Evolutionary conservation across 2,113 vertebrate genomes (phyloP), one percentile per base, ranked within the genome.

Genomic region (Hippopotamus amphibius): DNA sequence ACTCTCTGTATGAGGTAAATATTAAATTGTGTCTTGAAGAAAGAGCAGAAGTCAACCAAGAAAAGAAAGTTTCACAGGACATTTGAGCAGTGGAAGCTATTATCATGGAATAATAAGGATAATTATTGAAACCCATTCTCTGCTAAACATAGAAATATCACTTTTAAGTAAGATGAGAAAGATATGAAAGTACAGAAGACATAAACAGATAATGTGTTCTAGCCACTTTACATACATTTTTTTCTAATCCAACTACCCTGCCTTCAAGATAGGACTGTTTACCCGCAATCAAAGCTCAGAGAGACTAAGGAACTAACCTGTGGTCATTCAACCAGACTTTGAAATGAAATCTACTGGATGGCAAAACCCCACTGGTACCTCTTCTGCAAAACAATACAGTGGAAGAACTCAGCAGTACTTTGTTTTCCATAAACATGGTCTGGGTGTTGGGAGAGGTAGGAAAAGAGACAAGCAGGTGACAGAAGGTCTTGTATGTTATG

Each of bases 31-130:
- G 81, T 87, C 48, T 87, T 90, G 74, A 93, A 92, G 53, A 17
- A 93, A 86, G 53, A 93, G 17, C 53, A 93, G 5, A 85, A 74
- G 50, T 10, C 33, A 59, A 68, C 7, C 15, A 85, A 28, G 71
- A 90, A 76, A 95, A 82, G 12, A 77, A 96, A 83, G 14, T 83
- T 91, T 77, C n/a, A 37, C 87, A 92, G 41, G 8, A 50, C 19
- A 86, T 66, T 85, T 74, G 41, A 93, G 16, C 15, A 68, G 53
- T 74, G 16, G 43, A 22, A 61, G 37, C n/a, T 69, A 87, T 80
- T 66, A 22, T 37, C 0, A 19, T 53, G 21, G 46, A 88, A 72
- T 88, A 53, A 50, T 24, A n/a, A 46, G 57, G 28, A 79, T 69
- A 24, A 83, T 74, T 55, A 46, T 6, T 48, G 30, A 74, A 93